These are phyloP conservation scores for Shinisaurus crocodilurus DNA, from an alignment of 2,113 vertebrate genomes.

Conservation along the genomic window DNA sequence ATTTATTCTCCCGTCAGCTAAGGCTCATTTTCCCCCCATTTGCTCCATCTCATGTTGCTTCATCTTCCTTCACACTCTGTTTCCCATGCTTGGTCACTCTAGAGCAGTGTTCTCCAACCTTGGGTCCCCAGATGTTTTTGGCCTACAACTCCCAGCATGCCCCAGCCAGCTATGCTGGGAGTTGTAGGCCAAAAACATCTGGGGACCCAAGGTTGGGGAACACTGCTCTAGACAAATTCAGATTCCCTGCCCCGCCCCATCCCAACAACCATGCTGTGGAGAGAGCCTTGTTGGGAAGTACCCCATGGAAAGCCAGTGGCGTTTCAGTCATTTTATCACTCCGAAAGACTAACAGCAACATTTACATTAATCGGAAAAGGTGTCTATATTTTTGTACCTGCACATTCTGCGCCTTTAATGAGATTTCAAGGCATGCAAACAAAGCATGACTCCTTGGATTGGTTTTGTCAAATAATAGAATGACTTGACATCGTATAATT, in stretches of 20 bases:
- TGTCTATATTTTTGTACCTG: slow-evolving; percentile 66
- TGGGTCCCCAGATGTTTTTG: no score
- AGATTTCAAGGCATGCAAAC: slow-evolving; percentile 78
- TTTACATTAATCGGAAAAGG: slow-evolving; percentile 62
- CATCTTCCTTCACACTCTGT: background rate
- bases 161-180: no score
- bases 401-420: slow-evolving; percentile 72
- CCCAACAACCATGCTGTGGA: background rate
- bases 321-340: slow-evolving; percentile 17
- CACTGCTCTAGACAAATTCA: background rate
- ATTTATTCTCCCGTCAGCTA: background rate
- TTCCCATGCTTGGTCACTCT: background rate
- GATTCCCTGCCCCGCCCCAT: background rate
- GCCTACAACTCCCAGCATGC: no score
- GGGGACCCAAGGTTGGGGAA: no score
- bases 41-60: background rate
- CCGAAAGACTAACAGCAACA: slow-evolving; percentile 6
- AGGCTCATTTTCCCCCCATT: background rate
- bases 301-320: slow-evolving; percentile 2
- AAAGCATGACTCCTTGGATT: slow-evolving; percentile 77
- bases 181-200: no score
- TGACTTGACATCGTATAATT: slow-evolving; percentile 79
- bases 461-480: slow-evolving; percentile 80
- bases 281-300: background rate
- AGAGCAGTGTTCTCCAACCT: no score